Evolutionary conservation across 2,113 vertebrate genomes (phyloP).

Genomic region (Calidris pygmaea): DNA sequence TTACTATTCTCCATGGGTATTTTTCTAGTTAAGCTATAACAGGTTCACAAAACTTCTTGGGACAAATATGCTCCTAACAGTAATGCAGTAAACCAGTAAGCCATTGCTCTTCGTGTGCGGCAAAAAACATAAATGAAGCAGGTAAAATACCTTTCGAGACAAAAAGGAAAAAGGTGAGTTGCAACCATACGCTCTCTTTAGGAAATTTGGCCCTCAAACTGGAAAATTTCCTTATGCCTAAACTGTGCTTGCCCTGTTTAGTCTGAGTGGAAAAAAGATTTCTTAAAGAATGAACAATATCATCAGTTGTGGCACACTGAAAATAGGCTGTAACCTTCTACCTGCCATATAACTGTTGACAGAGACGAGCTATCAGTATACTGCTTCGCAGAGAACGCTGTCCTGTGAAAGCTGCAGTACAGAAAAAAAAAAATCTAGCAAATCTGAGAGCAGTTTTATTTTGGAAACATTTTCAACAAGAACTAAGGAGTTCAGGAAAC

Average conservation of each 20-base stretch:
- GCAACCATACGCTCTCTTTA: background rate
- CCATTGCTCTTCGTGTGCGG: background rate
- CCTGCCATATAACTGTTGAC: background rate
- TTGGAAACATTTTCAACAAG: background rate
- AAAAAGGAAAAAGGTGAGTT: background rate
- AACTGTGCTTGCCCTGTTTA: background rate
- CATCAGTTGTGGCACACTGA: background rate
- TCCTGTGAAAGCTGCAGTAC: background rate
- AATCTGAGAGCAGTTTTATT: background rate
- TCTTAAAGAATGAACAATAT: background rate
- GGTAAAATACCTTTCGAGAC: background rate
- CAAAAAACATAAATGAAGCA: background rate
- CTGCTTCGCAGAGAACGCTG: background rate
- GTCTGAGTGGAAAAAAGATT: background rate
- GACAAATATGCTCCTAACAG: background rate
- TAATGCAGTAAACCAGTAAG: background rate
- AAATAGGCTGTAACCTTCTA: background rate
- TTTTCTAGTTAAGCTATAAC: background rate
- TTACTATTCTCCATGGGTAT: background rate
- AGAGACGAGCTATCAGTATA: background rate
- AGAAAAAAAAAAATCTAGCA: background rate
- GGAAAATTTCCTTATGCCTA: background rate
- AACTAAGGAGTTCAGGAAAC: constrained; percentile 17
- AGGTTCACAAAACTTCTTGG: background rate
- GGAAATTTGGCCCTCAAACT: background rate